phyloP scores from a whole-genome alignment of 2,888 invertebrate species.

The Hirtodrosophila duncani region DNA sequence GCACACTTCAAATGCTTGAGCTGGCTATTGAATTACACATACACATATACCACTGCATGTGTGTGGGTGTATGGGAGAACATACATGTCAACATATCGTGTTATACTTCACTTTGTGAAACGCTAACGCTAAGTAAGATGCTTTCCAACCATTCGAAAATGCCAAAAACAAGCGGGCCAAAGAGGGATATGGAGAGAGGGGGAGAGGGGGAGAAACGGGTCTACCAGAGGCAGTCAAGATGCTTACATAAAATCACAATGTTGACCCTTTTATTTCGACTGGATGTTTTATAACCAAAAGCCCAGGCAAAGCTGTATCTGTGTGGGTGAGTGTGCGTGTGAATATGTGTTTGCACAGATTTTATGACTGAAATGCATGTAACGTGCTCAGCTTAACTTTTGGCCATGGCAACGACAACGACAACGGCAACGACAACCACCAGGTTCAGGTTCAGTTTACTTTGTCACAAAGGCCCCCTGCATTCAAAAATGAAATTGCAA shows the following conservation, averaged over 20 bases:
- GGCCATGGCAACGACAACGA: too few species aligned
- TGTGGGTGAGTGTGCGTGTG: constrained; percentile 31
- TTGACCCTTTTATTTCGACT: constrained; percentile 53
- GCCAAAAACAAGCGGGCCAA: constrained; percentile 19
- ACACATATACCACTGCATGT: neutral
- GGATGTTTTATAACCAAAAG: constrained; percentile 29
- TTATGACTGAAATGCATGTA: constrained; percentile 36
- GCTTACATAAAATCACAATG: constrained; percentile 40
- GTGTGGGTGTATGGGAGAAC: neutral
- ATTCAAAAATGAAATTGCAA: too few species aligned
- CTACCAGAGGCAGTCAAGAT: neutral
- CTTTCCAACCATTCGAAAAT: constrained; percentile 20
- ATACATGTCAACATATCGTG: constrained; percentile 48
- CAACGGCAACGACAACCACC: too few species aligned
- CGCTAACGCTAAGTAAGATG: constrained; percentile 44
- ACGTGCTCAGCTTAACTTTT: constrained; percentile 5
- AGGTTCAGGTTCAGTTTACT: constrained; percentile 18
- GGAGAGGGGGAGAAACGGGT: neutral
- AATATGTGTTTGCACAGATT: constrained; percentile 47
- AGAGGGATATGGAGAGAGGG: constrained; percentile 9
- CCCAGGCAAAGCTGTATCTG: constrained; percentile 19
- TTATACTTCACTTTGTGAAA: constrained; percentile 47
- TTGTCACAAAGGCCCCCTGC: too few species aligned
- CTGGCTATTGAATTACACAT: constrained; percentile 49
- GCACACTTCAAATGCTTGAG: constrained; percentile 36